Evolutionary conservation across 2,888 invertebrate species (phyloP).

Genomic region (Eristalis pertinax): DNA sequence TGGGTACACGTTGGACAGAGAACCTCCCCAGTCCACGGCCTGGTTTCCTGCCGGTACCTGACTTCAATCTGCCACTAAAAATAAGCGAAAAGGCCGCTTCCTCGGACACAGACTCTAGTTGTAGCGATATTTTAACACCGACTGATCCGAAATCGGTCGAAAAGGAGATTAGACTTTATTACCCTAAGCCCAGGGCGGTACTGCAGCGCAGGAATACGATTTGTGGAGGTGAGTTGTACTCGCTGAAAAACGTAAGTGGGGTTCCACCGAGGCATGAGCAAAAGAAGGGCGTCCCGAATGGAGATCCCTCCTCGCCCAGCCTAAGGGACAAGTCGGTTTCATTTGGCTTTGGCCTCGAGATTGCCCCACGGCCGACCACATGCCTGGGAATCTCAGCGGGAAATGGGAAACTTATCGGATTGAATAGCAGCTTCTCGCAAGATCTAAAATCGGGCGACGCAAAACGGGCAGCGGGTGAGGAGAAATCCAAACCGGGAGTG

Average conservation of each 20-base stretch:
- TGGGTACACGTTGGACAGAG: conserved; percentile 86
- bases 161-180: conserved; percentile 84
- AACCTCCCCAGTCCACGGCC: conserved; percentile 86
- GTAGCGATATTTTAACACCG: conserved; percentile 84
- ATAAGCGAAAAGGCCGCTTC: conserved; percentile 80
- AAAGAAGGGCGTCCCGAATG: conserved; percentile 82
- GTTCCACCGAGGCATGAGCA: conserved; percentile 88
- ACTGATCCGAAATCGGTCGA: conserved; percentile 79
- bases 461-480: conserved; percentile 57
- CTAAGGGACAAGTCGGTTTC: conserved; percentile 90
- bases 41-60: conserved; percentile 82
- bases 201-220: conserved; percentile 93
- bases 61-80: conserved; percentile 83
- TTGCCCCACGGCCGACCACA: conserved; percentile 86
- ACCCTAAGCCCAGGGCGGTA: conserved; percentile 88
- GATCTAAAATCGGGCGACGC: conserved; percentile 62
- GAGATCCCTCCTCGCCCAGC: conserved; percentile 83
- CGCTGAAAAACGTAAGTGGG: conserved; percentile 77
- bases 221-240: conserved; percentile 88
- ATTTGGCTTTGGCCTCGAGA: conserved; percentile 88
- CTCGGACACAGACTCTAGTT: conserved; percentile 82
- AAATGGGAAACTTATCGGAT: conserved; percentile 49
- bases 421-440: conserved; percentile 73
- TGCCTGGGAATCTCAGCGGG: conserved; percentile 83
- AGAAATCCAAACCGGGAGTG: conserved; percentile 79